Evolutionary conservation across 2,113 vertebrate genomes (phyloP).

Genomic region (Fukomys damarensis): DNA sequence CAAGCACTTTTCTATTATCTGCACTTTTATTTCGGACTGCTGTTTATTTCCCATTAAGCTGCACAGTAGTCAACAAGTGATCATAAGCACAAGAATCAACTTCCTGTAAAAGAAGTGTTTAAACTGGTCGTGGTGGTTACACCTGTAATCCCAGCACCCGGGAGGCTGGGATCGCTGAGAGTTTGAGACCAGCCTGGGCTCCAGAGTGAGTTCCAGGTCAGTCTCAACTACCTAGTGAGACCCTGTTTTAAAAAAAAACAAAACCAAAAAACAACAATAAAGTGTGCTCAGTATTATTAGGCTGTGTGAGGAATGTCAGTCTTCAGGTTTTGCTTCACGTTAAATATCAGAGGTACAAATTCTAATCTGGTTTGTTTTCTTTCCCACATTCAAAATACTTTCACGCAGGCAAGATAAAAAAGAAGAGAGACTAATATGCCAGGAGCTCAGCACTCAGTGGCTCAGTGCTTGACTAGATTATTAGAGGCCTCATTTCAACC

Average conservation of each 20-base stretch:
- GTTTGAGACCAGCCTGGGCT: too few species aligned
- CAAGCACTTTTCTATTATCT: neutral
- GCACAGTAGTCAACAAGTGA: neutral
- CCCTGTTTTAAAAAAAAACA: too few species aligned
- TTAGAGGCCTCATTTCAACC: neutral
- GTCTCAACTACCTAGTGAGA: too few species aligned
- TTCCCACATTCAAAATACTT: constrained; percentile 74
- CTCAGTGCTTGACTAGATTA: neutral
- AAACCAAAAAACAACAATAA: too few species aligned
- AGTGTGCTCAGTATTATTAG: too few species aligned
- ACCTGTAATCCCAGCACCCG: too few species aligned
- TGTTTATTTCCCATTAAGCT: neutral
- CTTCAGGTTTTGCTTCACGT: neutral
- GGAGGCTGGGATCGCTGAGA: too few species aligned
- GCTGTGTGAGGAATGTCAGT: neutral
- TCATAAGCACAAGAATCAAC: neutral
- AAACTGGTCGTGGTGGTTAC: too few species aligned
- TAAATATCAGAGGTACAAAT: neutral
- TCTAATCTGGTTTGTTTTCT: neutral
- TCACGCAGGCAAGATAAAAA: neutral
- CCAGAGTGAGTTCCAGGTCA: too few species aligned
- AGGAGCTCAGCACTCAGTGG: constrained; percentile 63
- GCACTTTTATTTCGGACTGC: neutral
- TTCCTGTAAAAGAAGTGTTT: neutral
- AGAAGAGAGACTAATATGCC: constrained; percentile 70